Conservation (phyloP, 2,888 invertebrate genomes). For the Cosmia trapezina region DNA sequence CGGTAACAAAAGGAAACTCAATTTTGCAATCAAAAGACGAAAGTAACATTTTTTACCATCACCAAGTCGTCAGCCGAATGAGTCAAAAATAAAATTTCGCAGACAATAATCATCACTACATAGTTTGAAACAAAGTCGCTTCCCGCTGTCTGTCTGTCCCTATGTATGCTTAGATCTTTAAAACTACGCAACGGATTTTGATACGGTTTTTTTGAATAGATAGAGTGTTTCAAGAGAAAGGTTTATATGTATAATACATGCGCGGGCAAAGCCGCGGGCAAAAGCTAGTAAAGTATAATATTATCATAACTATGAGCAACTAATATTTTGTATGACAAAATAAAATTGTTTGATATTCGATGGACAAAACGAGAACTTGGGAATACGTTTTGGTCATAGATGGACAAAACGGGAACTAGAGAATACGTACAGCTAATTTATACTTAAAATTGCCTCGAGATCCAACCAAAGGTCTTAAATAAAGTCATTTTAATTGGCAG, state of each 20-base stretch:
- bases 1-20: background rate
- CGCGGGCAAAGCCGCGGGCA: no score
- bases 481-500: background rate
- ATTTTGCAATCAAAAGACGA: constrained; percentile 25
- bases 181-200: no score
- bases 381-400: background rate
- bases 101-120: no score
- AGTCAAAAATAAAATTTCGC: background rate
- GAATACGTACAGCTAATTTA: background rate
- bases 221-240: no score
- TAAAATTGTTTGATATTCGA: background rate
- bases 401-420: background rate
- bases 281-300: background rate
- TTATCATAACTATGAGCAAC: background rate
- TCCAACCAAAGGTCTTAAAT: background rate
- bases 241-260: no score
- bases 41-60: background rate
- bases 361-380: constrained; percentile 3
- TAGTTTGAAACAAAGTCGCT: no score
- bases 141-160: no score
- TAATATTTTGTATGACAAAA: background rate
- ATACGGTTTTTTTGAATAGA: no score
- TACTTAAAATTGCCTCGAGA: background rate
- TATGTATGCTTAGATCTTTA: no score
- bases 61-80: background rate